phyloP scores from a whole-genome alignment of 35 echinoderm and acorn worm species.

The Ophioderma brevispina region DNA sequence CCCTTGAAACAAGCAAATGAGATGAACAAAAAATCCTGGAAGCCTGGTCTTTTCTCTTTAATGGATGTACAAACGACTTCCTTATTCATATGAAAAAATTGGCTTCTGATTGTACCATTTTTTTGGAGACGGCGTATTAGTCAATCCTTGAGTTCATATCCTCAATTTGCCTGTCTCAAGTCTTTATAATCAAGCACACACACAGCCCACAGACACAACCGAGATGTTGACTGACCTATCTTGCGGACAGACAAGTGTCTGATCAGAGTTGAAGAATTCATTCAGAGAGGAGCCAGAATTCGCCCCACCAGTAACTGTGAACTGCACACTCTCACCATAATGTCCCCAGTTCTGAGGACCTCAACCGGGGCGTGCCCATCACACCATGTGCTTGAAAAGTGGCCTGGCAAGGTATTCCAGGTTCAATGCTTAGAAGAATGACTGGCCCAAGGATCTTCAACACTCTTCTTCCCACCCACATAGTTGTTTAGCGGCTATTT shows the following conservation, averaged over 20 bases:
- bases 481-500: constrained; percentile 81
- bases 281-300: constrained; percentile 84
- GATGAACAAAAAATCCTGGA: too few relatives aligned
- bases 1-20: too few relatives aligned
- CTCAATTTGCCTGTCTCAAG: too few relatives aligned
- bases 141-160: too few relatives aligned
- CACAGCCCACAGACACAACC: too few relatives aligned
- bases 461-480: constrained; percentile 57
- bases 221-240: constrained; percentile 79
- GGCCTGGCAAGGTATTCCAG: constrained; percentile 83
- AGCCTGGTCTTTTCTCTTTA: too few relatives aligned
- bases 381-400: constrained; percentile 94
- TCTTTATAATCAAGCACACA: too few relatives aligned
- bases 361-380: constrained; percentile 76
- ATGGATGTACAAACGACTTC: too few relatives aligned
- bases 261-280: constrained; percentile 85
- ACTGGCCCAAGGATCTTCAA: neutral
- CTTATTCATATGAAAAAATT: too few relatives aligned
- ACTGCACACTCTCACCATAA: constrained; percentile 80
- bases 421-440: constrained; percentile 54
- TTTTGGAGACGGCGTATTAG: too few relatives aligned
- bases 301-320: constrained; percentile 95
- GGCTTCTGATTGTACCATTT: too few relatives aligned
- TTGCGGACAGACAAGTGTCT: constrained; percentile 71
- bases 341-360: constrained; percentile 59